Base-by-base conservation (phyloP, 2,797 vertebrate genomes). In the Eospalax fontanierii region DNA sequence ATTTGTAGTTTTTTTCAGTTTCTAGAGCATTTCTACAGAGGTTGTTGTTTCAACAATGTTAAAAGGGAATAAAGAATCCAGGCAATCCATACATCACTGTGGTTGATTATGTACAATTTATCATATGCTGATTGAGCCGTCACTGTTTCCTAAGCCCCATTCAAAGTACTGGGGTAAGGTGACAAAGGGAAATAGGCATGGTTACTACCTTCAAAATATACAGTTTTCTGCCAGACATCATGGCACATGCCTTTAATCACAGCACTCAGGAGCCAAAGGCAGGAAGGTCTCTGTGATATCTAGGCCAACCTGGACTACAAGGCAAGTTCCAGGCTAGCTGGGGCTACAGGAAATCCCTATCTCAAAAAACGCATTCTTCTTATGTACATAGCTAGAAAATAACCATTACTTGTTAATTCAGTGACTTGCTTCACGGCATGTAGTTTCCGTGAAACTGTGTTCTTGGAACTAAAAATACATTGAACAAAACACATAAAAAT, bases 91-190 rank as follows among this genome's bases (percentile, higher is more conserved):
- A 68, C 91, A 81, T 93, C 24, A 89, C 54, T 76, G 33, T 19
- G 12, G 54, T 61, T 90, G 21, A 80, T 46, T 86, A 83, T 76
- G 50, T 59, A 80, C 7, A 83, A 74, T 87, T 89, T 10, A 76
- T 61, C 28, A 74, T 30, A 84, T 84, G 2, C 10, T 87, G 59
- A 85, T 30, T 93, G 21, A 87, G 24, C 12, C 74, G 19, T 22
- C 46, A 70, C 30, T 88, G 66, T 74, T 6, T 59, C 43, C 66
- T 81, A 83, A 86, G n/a, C 2, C 90, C 6, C 3, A 33, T 95
- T 94, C 46, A 88, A 93, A 66, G 21, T 40, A 96, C 18, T 91
- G n/a, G 10, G 59, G 86, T 92, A 86, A 89, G 92, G 83, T 21
- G 2, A 16, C 66, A 75, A 92, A 90, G 24, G 22, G 74, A 94